Base-by-base conservation (phyloP, 2,113 vertebrate genomes). In the Chloebia gouldiae region DNA sequence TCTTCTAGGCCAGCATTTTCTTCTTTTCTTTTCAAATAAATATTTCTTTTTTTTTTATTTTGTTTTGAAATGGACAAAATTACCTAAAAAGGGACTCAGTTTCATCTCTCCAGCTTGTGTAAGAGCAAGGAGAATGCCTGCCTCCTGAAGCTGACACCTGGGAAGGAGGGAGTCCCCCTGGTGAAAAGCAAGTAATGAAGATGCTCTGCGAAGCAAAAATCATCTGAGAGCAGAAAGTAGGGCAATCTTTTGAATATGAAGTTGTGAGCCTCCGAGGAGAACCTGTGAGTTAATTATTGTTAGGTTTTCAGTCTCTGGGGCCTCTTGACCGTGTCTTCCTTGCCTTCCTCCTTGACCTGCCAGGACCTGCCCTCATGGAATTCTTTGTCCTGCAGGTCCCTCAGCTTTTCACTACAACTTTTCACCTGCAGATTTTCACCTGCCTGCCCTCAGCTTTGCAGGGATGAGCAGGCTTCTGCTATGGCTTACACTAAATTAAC, bases 271-370 rank as follows among this genome's bases (percentile, higher is more conserved):
- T 85, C 90, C 37, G 64, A 78, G 76, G 92, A 78, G 30, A 73
- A 27, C n/a, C 51, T 64, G 37, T 70, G 56, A 94, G 64, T 95
- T 95, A 95, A 93, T 94, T 93, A 95, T 69, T 88, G 44, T 63
- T 68, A 81, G 83, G 35, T 40, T 93, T 95, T 68, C 47, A 40
- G 86, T 63, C 88, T 86, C 86, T 78, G 28, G 60, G 44, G 69
- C 44, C 60, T 75, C 69, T 90, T 88, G 76, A 63, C 72, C 31
- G 4, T n/a, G 51, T 54, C 50, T 90, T 90, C 76, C 19, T 70
- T 51, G 86, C 64, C 9, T 66, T 88, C 39, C 39, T 80, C 90
- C 79, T 86, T 78, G 64, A 70, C 86, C 40, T 78, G 19, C 57
- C 40, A 47, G 68, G 53, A 19, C 45, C 21, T 88, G 47, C 35